Conservation (phyloP, 1,140 invertebrate species). For the Drosophila insularis region DNA sequence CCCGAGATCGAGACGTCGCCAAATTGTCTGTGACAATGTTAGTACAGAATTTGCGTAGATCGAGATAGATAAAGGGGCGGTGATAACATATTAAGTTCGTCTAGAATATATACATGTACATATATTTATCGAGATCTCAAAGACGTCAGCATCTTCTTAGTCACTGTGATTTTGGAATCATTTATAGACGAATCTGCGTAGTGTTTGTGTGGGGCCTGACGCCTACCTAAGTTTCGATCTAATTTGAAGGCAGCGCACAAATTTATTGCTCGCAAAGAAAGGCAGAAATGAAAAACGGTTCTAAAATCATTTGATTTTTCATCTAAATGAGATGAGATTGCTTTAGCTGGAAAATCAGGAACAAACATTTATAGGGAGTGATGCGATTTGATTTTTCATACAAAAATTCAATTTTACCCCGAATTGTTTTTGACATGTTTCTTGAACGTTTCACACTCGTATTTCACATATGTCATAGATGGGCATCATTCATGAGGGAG, state of each 20-base stretch:
- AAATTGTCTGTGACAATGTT: conserved; percentile 74
- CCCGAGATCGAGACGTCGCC: conserved; percentile 50
- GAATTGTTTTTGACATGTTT: conserved; percentile 21
- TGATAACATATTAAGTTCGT: conserved; percentile 25
- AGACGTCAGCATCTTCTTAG: conserved; percentile 67
- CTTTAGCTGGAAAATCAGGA: conserved; percentile 14
- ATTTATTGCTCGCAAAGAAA: conserved; percentile 9
- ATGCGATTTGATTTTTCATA: conserved; percentile 5
- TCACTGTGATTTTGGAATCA: conserved; percentile 56
- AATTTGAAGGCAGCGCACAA: conserved; percentile 18
- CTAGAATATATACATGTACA: not conserved
- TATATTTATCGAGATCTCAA: conserved; percentile 30
- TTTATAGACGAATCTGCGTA: conserved; percentile 39
- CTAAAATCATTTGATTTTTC: conserved; percentile 8
- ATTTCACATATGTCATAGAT: conserved; percentile 10
- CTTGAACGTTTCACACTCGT: conserved; percentile 15
- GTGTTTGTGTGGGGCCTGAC: conserved; percentile 42
- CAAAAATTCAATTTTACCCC: conserved; percentile 10
- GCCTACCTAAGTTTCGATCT: conserved; percentile 61
- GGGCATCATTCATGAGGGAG: not conserved
- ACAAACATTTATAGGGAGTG: conserved; percentile 12
- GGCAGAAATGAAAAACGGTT: not conserved
- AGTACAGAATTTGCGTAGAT: conserved; percentile 66
- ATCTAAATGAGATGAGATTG: conserved; percentile 17
- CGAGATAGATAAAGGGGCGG: not conserved